phyloP scores from a whole-genome alignment of 2,888 invertebrate species.

The Aphelenchoides bicaudatus region DNA sequence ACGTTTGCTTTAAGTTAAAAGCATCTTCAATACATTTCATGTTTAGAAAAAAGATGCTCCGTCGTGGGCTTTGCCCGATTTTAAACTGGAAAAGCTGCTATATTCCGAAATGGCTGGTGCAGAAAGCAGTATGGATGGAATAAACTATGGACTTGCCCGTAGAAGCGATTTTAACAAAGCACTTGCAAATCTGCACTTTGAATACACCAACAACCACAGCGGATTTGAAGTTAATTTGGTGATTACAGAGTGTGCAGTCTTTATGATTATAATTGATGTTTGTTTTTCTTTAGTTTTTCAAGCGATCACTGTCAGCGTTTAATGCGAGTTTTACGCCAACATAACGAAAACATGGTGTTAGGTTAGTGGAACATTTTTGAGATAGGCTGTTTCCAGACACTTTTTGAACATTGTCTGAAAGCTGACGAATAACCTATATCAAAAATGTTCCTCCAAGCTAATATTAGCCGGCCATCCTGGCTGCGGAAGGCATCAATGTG shows the following conservation, averaged over 20 bases:
- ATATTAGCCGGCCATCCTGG: constrained; percentile 32
- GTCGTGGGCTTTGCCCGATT: constrained; percentile 18
- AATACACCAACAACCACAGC: constrained; percentile 43
- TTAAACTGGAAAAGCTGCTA: constrained; percentile 34
- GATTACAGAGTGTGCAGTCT: constrained; percentile 35
- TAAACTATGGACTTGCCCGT: constrained; percentile 41
- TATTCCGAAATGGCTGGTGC: constrained; percentile 48
- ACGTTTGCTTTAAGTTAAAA: constrained; percentile 4
- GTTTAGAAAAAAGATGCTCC: constrained; percentile 25
- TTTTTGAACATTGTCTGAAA: too few relatives aligned
- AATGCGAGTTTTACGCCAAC: constrained; percentile 43
- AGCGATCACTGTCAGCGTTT: constrained; percentile 41
- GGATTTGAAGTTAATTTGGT: constrained; percentile 40
- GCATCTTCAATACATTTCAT: constrained; percentile 1
- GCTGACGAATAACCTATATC: too few relatives aligned
- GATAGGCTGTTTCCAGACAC: too few relatives aligned
- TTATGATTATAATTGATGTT: background rate
- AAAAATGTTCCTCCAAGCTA: too few relatives aligned
- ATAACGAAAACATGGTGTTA: constrained; percentile 45
- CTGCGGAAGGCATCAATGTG: constrained; percentile 29
- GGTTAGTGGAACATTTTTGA: too few relatives aligned
- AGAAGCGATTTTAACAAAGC: constrained; percentile 39
- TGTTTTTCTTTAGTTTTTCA: constrained; percentile 25
- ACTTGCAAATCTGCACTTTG: constrained; percentile 49
- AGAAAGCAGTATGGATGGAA: constrained; percentile 49